Conservation (phyloP, 2,797 vertebrate species). For the Botia almorhae region DNA sequence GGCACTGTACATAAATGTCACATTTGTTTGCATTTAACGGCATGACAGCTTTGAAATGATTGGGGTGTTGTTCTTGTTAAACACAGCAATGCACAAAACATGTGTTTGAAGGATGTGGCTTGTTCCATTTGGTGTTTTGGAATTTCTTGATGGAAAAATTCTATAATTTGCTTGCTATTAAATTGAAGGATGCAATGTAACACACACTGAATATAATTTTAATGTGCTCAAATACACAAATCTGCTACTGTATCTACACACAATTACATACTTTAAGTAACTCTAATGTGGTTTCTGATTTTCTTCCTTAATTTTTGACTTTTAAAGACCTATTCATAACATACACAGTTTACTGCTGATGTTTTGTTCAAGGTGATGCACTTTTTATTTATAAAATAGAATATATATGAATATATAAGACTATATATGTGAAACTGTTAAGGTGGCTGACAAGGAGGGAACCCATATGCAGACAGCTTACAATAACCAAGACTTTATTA, state of each 20-base stretch:
- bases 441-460: too few relatives aligned
- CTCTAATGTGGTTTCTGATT: too few relatives aligned
- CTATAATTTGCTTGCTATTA: not conserved
- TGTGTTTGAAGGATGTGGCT: constrained; percentile 12
- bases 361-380: too few relatives aligned
- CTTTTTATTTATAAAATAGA: too few relatives aligned
- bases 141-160: constrained; percentile 14
- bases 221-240: not conserved
- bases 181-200: constrained; percentile 1
- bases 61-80: not conserved
- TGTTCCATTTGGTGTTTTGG: not conserved
- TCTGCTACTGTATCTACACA: not conserved
- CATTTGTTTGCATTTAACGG: constrained; percentile 24
- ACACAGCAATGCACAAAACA: not conserved
- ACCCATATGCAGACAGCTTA: too few relatives aligned
- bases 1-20: constrained; percentile 34
- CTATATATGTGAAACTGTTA: too few relatives aligned
- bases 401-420: too few relatives aligned
- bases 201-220: not conserved
- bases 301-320: too few relatives aligned
- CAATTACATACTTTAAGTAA: not conserved
- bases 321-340: too few relatives aligned
- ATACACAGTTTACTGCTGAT: too few relatives aligned
- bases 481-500: too few relatives aligned
- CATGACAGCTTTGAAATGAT: constrained; percentile 2